These are phyloP conservation scores for Chunga burmeisteri DNA, from an alignment of 2,113 vertebrate genomes.

Conservation along the genomic window DNA sequence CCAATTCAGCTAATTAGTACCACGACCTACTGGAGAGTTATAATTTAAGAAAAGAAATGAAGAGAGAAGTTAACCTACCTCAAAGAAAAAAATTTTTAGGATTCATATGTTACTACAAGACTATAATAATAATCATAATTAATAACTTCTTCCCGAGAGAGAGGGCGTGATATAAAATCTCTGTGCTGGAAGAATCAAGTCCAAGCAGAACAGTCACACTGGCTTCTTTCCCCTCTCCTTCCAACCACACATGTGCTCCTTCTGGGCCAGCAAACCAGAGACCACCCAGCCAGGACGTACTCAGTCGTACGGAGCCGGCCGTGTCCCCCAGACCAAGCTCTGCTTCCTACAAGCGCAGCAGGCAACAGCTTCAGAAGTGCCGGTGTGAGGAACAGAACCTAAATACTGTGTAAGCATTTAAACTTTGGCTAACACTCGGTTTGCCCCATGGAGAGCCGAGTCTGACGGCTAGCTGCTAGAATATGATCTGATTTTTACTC, in stretches of 20 bases:
- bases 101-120: conserved; percentile 24
- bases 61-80: conserved; percentile 28
- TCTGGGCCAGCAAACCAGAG: neutral
- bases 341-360: neutral
- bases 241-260: neutral
- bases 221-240: neutral
- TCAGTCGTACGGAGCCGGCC: fast-evolving
- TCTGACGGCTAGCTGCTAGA: neutral
- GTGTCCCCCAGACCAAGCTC: neutral
- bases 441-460: neutral
- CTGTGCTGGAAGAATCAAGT: neutral
- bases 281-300: neutral
- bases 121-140: conserved; percentile 44
- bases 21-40: neutral
- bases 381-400: neutral
- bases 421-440: neutral
- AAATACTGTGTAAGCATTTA: neutral
- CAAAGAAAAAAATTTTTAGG: conserved; percentile 8
- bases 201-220: neutral
- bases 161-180: neutral
- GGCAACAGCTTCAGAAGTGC: neutral
- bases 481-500: neutral
- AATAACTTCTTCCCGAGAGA: conserved; percentile 15
- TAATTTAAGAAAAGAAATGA: conserved; percentile 33
- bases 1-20: conserved; percentile 35